Evolutionary conservation across 2,113 vertebrate species (phyloP).

Genomic region (Micronycteris hirsuta): DNA sequence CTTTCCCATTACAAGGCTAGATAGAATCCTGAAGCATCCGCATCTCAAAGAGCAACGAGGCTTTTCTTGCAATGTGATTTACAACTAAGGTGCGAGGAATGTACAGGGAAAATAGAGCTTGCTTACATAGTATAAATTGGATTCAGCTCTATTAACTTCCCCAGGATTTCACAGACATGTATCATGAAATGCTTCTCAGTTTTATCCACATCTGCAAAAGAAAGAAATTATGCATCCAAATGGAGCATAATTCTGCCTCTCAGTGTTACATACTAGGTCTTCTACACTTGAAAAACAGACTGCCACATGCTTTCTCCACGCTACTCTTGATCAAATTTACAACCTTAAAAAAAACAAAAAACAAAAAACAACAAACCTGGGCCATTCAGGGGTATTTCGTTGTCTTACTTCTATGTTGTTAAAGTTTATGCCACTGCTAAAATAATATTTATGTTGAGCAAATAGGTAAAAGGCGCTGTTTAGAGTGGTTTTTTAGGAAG

Average conservation of each 20-base stretch:
- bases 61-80: conserved; percentile 15
- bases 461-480: not conserved
- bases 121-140: conserved; percentile 16
- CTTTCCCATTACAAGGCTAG: not conserved
- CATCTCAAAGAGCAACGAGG: not conserved
- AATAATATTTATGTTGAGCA: conserved; percentile 13
- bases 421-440: not conserved
- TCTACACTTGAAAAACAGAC: not conserved
- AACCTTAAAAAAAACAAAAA: not conserved
- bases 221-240: not conserved
- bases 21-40: not conserved
- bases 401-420: not conserved
- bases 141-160: conserved; percentile 45
- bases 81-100: not conserved
- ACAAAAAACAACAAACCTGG: not conserved
- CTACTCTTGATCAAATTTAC: not conserved
- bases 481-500: conserved; percentile 5
- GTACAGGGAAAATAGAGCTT: not conserved
- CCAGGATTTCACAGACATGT: not conserved
- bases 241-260: conserved; percentile 33
- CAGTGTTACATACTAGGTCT: not conserved
- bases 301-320: not conserved
- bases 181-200: conserved; percentile 24
- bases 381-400: not conserved
- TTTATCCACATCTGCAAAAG: conserved; percentile 16